Conservation (phyloP, 2,888 invertebrate species). For the Ornithoptera alexandrae region DNA sequence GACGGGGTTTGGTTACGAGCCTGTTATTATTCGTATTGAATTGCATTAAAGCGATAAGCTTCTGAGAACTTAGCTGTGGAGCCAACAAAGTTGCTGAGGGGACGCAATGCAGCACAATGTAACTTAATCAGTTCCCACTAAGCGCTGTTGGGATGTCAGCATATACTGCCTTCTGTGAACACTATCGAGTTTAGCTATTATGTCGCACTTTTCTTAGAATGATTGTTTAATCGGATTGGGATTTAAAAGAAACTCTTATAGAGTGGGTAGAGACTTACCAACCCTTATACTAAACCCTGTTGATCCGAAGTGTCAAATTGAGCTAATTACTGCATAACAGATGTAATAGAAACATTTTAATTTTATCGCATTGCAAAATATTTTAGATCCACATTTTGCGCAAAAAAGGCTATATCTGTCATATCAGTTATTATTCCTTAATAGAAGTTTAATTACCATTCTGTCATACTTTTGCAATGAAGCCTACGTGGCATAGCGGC, state of each 20-base stretch:
- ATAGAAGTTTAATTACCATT: no score
- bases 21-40: conserved; percentile 2
- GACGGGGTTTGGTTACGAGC: not conserved
- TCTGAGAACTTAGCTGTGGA: not conserved
- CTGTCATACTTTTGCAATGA: no score
- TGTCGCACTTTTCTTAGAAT: conserved; percentile 2
- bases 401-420: no score
- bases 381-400: no score
- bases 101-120: not conserved
- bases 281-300: not conserved
- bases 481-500: no score
- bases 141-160: conserved; percentile 19
- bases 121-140: conserved; percentile 36
- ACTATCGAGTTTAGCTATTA: conserved; percentile 22
- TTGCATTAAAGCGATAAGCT: conserved; percentile 14
- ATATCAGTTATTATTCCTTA: no score
- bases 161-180: conserved; percentile 30
- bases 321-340: not conserved
- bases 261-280: not conserved
- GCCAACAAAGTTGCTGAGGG: conserved; percentile 6
- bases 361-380: no score
- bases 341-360: no score
- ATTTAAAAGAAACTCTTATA: not conserved
- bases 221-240: not conserved
- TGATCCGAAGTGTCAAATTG: not conserved